phyloP scores from a whole-genome alignment of 2,888 invertebrate species.

The Lasioglossum oenotherae region DNA sequence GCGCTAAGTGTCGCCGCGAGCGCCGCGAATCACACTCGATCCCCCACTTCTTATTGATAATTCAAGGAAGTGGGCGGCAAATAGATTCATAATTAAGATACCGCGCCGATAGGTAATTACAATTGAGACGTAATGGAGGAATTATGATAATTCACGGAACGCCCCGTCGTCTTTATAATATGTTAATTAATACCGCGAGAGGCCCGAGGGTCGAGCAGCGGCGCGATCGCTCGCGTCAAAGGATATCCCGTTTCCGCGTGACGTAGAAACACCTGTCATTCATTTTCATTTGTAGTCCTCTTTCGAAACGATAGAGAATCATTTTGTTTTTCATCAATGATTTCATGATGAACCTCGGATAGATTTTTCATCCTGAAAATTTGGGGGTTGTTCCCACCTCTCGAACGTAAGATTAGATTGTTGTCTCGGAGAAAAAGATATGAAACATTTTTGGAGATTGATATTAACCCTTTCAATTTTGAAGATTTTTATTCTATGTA shows the following conservation, averaged over 20 bases:
- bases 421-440: neutral
- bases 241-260: constrained; percentile 31
- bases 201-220: constrained; percentile 7
- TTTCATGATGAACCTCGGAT: too few relatives aligned
- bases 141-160: constrained; percentile 53
- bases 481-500: too few relatives aligned
- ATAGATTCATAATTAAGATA: constrained; percentile 48
- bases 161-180: constrained; percentile 47
- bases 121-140: constrained; percentile 54
- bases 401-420: too few relatives aligned
- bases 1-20: constrained; percentile 2
- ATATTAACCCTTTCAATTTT: too few relatives aligned
- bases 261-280: neutral
- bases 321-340: neutral
- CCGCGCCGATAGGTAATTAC: constrained; percentile 23
- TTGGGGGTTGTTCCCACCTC: too few relatives aligned
- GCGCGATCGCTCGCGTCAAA: constrained; percentile 23
- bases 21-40: constrained; percentile 18
- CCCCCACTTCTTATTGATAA: constrained; percentile 11
- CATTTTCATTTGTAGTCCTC: neutral
- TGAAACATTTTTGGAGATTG: neutral
- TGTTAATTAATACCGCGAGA: constrained; percentile 46
- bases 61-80: constrained; percentile 34
- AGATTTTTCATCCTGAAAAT: too few relatives aligned
- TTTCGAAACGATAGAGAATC: neutral